Percentiles rank a stretch among this genome's conserved stretches.
phyloP scores from a whole-genome alignment of 2,113 vertebrate genomes.

The Hypocryptadius cinnamomeus region DNA sequence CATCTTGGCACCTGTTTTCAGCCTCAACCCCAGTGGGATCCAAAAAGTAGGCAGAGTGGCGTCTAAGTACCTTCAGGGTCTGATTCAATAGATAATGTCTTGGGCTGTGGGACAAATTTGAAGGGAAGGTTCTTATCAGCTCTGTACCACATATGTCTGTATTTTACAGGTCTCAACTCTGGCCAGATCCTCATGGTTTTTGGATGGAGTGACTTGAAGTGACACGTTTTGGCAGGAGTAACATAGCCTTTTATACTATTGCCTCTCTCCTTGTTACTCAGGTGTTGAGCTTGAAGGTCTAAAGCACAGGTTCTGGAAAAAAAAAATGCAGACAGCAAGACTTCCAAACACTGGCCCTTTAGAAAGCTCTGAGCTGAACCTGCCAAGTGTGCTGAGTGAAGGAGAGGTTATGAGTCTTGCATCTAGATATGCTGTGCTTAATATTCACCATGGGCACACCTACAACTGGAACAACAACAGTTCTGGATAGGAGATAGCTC shows the following conservation, averaged over 20 bases:
- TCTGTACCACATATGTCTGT: background rate
- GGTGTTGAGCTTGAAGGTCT: background rate
- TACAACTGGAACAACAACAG: background rate
- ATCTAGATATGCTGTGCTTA: background rate
- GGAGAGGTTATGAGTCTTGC: background rate
- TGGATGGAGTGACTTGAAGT: background rate
- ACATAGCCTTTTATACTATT: background rate
- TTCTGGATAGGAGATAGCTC: background rate
- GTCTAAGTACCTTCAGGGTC: background rate
- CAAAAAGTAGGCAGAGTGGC: slow-evolving; percentile 53
- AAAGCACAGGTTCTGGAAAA: background rate
- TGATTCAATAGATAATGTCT: slow-evolving; percentile 36
- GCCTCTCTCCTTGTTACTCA: background rate
- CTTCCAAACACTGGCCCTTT: background rate
- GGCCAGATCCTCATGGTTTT: background rate
- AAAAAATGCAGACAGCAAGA: background rate
- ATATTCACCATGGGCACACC: background rate
- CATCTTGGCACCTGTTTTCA: slow-evolving; percentile 37
- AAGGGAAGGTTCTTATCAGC: slow-evolving; percentile 26
- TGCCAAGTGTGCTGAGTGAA: background rate
- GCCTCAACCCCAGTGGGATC: slow-evolving; percentile 11
- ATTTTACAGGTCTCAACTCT: background rate
- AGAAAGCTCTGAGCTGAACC: background rate
- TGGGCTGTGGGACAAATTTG: slow-evolving; percentile 15
- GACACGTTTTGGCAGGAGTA: background rate